A percentile compares a stretch with the other conserved stretches of the same genome.
These are phyloP conservation scores for Drosophila anomelani DNA, from an alignment of 2,888 invertebrate genomes.

Conservation along the genomic window DNA sequence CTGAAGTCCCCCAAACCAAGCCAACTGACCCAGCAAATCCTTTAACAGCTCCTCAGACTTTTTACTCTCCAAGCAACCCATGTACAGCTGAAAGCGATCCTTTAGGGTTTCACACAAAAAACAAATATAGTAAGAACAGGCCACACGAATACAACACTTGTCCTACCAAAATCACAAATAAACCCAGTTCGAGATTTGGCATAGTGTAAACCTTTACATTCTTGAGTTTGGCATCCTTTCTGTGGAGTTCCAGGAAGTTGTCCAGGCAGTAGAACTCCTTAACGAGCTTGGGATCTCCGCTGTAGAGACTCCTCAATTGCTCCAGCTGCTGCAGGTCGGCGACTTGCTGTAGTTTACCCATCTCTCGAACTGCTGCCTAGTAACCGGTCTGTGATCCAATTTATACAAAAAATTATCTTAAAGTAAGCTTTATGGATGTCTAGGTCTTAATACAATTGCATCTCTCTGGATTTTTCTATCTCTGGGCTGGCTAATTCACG, in stretches of 20 bases:
- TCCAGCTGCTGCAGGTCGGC: constrained; percentile 31
- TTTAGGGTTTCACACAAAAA: constrained; percentile 1
- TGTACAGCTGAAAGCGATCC: constrained; percentile 83
- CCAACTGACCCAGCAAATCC: constrained; percentile 71
- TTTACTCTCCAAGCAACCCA: constrained; percentile 70
- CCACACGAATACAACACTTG: accelerated
- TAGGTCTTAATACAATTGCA: too few relatives aligned
- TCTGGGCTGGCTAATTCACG: too few relatives aligned
- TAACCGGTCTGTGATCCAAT: constrained; percentile 55
- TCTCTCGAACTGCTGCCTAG: constrained; percentile 15
- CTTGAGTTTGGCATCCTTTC: constrained; percentile 13
- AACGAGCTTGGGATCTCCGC: constrained; percentile 61
- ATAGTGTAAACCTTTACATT: constrained; percentile 50
- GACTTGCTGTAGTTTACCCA: constrained; percentile 36
- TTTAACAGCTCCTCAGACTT: constrained; percentile 44
- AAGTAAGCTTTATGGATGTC: constrained; percentile 50
- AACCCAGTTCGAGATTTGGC: constrained; percentile 46
- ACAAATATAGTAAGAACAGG: neutral
- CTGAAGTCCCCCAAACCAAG: constrained; percentile 81
- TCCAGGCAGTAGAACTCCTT: constrained; percentile 72
- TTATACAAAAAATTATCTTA: constrained; percentile 68
- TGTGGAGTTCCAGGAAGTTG: constrained; percentile 64
- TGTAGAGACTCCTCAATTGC: constrained; percentile 26
- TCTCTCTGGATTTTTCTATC: too few relatives aligned
- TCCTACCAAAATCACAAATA: constrained; percentile 63